These are phyloP conservation scores for Piaya cayana DNA, from an alignment of 2,113 vertebrate species.

Conservation along the genomic window DNA sequence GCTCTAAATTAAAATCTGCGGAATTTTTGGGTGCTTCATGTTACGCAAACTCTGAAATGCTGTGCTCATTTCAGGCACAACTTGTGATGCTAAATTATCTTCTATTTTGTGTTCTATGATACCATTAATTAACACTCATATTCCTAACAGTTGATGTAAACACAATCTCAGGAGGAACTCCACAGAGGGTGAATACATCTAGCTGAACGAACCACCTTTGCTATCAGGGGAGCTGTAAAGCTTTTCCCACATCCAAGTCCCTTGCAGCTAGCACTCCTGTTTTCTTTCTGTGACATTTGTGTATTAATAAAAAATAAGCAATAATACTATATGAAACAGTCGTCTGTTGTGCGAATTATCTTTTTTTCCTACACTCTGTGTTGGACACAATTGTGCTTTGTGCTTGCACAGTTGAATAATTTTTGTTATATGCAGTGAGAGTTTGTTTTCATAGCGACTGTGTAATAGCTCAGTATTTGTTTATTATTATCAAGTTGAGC, in stretches of 20 bases:
- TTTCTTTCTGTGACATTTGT: slow-evolving; percentile 8
- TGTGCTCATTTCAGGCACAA: not conserved
- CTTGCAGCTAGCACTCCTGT: not conserved
- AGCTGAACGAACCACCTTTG: not conserved
- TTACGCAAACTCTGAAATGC: not conserved
- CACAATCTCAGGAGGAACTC: not conserved
- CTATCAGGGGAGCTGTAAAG: not conserved
- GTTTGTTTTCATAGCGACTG: not conserved
- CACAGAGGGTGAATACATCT: not conserved
- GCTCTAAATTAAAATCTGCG: not conserved
- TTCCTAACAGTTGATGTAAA: not conserved
- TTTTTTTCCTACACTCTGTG: not conserved
- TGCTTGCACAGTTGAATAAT: slow-evolving; percentile 21
- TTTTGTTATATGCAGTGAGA: not conserved
- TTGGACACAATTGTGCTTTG: not conserved
- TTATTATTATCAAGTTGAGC: not conserved
- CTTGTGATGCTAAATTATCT: not conserved
- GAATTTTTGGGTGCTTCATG: not conserved
- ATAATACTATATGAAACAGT: not conserved
- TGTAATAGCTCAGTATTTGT: not conserved
- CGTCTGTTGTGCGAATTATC: not conserved
- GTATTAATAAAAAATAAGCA: slow-evolving; percentile 18
- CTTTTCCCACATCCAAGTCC: not conserved
- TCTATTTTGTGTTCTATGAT: not conserved
- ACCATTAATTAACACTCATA: not conserved